These are phyloP conservation scores for Cinara cedri DNA, from an alignment of 2,888 invertebrate species.

Conservation along the genomic window DNA sequence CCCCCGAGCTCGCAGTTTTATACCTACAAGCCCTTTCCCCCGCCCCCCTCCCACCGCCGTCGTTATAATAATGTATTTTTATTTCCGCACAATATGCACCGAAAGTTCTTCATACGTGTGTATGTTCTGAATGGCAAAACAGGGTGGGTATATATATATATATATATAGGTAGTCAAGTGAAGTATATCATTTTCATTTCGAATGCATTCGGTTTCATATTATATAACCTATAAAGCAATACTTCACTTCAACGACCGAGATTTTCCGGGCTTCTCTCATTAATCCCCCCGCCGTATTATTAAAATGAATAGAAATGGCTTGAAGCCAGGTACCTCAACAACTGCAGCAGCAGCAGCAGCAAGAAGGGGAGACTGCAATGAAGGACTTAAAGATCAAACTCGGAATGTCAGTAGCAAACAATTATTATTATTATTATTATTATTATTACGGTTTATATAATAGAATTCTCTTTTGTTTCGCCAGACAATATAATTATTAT, in stretches of 20 bases:
- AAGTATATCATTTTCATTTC: constrained; percentile 37
- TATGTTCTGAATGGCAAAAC: constrained; percentile 35
- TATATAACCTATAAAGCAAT: constrained; percentile 29
- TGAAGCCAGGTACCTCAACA: constrained; percentile 11
- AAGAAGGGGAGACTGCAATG: constrained; percentile 6
- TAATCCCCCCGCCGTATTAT: constrained; percentile 44
- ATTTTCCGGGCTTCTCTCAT: constrained; percentile 45
- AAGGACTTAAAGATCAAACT: constrained; percentile 39
- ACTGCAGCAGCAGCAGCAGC: not conserved
- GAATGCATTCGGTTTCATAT: constrained; percentile 22
- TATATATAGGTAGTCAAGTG: not conserved
- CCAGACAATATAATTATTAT: constrained; percentile 1
- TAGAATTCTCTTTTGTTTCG: constrained; percentile 33
- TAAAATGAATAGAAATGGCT: constrained; percentile 42
- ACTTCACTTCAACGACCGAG: constrained; percentile 28
- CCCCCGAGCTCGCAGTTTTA: not conserved
- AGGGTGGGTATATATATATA: too few relatives aligned
- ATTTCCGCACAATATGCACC: constrained; percentile 24
- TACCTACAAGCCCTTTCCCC: not conserved
- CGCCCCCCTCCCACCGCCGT: too few relatives aligned
- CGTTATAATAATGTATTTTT: not conserved
- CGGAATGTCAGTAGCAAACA: constrained; percentile 23
- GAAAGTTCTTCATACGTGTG: constrained; percentile 28
- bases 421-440: too few relatives aligned
- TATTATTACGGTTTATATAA: constrained; percentile 37